Base-by-base conservation (phyloP, 2,888 invertebrate species). In the Melipona beecheii region DNA sequence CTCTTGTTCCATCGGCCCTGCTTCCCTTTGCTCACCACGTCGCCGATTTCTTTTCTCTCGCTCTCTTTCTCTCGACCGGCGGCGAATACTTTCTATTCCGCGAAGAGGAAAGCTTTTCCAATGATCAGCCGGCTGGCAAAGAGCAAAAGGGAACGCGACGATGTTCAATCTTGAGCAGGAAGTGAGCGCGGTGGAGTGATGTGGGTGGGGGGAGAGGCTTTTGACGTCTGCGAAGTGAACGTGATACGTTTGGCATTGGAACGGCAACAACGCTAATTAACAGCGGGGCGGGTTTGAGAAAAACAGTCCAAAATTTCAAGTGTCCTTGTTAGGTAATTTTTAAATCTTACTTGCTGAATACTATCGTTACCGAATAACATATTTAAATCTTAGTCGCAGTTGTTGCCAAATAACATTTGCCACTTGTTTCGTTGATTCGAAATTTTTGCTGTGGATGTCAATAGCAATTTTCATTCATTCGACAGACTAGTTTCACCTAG, bases 1-100 rank as follows among this genome's bases (percentile, higher is more conserved):
- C 77, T 76, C 85, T 83, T 88, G 82, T 82, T 75, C 85, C 70
- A 70, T 69, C 72, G 66, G 81, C 65, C 73, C 56, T 58, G 58
- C 50, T 62, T 62, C 43, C 58, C 27, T 4, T 68, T 60, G 17
- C 66, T 27, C 66, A 81, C 71, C 56, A 56, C 66, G 76, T 68
- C 71, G 74, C 80, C 85, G 80, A 78, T 83, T 83, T 64, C 81
- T 81, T 83, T 64, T 17, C 68, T 64, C 52, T 54, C 66, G 0
- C 9, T 36, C 36, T 9, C 0, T 36, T 9, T 9, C 36, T 36
- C 36, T 9, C 43, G 43, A 36, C 43, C 74, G 64, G 68, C 60
- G 75, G 69, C 60, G 75, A 65, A 70, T 58, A 73, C 70, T 76
- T 65, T 80, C 66, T 71, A 79, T 74, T 81, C 69, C 76, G 36